Percentiles rank a stretch among this genome's conserved stretches.
These are phyloP conservation scores for Trinorchestia longiramus DNA, from an alignment of 1,140 invertebrate species.

Conservation along the genomic window DNA sequence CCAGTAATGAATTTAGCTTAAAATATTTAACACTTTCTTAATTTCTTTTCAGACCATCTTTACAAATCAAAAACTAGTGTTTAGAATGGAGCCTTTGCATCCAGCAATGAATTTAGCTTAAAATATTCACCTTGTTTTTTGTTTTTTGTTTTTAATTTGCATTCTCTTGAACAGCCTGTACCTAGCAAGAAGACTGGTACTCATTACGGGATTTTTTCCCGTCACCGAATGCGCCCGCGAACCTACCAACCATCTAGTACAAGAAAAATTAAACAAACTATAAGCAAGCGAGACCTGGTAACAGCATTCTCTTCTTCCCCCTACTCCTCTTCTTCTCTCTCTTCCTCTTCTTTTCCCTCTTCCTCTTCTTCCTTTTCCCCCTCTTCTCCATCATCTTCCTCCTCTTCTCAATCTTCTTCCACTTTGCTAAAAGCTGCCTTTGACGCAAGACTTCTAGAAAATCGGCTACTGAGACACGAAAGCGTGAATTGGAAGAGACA, in stretches of 20 bases:
- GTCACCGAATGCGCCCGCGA: neutral
- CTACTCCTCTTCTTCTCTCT: neutral
- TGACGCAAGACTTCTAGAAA: neutral
- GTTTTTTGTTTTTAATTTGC: neutral
- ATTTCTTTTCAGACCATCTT: too few species aligned
- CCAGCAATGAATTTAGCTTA: neutral
- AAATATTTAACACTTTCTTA: neutral
- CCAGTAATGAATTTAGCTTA: neutral
- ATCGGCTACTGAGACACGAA: neutral
- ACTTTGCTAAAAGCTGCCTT: neutral
- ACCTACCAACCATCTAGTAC: neutral
- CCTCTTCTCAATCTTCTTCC: neutral
- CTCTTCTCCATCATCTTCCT: neutral
- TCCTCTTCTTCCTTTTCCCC: neutral
- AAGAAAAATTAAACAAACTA: constrained; percentile 19
- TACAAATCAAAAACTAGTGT: too few species aligned
- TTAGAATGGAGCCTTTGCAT: neutral
- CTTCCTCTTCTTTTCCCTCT: neutral
- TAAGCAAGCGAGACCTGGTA: constrained; percentile 16
- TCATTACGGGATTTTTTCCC: neutral
- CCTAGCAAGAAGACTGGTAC: neutral
- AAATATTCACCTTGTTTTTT: neutral
- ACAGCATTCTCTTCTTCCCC: neutral
- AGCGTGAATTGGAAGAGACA: neutral
- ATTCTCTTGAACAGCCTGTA: neutral